phyloP scores from a whole-genome alignment of 2,888 invertebrate species.

The Scaptomyza tumidula region DNA sequence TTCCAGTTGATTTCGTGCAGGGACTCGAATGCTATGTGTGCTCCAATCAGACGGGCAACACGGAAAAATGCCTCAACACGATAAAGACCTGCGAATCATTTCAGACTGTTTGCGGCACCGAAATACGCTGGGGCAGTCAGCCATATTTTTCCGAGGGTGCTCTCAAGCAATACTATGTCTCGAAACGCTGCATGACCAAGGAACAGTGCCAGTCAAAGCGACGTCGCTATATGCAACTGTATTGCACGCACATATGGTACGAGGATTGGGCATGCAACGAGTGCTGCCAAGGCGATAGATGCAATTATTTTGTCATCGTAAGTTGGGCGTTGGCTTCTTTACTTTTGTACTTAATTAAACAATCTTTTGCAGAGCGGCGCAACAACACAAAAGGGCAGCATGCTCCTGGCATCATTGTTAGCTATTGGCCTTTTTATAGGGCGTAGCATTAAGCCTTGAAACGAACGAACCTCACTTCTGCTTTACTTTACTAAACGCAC shows the following conservation, averaged over 20 bases:
- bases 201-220: conserved; percentile 90
- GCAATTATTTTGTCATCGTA: conserved; percentile 97
- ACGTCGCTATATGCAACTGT: conserved; percentile 88
- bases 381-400: conserved; percentile 3
- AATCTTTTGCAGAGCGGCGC: conserved; percentile 61
- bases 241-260: conserved; percentile 96
- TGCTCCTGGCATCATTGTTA: conserved; percentile 23
- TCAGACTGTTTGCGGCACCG: conserved; percentile 88
- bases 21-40: conserved; percentile 98
- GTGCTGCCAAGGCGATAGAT: conserved; percentile 97
- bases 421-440: conserved; percentile 28
- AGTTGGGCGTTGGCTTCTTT: conserved; percentile 85
- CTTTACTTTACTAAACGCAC: conserved; percentile 4
- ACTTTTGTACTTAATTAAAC: neutral
- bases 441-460: conserved; percentile 17
- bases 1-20: conserved; percentile 77
- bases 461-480: conserved; percentile 9
- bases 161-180: conserved; percentile 96
- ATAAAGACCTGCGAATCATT: conserved; percentile 95
- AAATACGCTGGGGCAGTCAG: conserved; percentile 95
- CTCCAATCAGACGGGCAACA: conserved; percentile 95
- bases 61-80: conserved; percentile 95
- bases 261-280: conserved; percentile 98
- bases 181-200: conserved; percentile 94
- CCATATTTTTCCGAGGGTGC: conserved; percentile 98